Conservation (phyloP, 1,140 invertebrate genomes). For the Globodera rostochiensis region DNA sequence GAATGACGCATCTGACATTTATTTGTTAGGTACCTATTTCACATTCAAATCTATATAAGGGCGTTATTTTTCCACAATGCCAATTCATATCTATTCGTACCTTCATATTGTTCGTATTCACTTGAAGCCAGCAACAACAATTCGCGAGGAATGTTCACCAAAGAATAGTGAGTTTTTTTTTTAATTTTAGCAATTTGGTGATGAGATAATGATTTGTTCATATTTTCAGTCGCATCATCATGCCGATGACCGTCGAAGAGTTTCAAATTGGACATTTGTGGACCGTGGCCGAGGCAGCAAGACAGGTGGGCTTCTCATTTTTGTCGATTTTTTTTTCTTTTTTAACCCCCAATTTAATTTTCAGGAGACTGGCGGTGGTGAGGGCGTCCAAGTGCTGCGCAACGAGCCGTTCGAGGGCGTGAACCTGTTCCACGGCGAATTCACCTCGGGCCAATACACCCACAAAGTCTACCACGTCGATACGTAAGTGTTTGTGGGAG, state of each 20-base stretch:
- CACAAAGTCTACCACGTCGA: constrained; percentile 99
- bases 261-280: constrained; percentile 81
- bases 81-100: no score
- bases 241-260: constrained; percentile 64
- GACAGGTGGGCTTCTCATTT: constrained; percentile 73
- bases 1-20: no score
- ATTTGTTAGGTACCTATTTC: no score
- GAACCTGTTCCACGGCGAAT: constrained; percentile 85
- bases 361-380: constrained; percentile 92
- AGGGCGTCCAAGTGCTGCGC: constrained; percentile 95
- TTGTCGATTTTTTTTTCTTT: not conserved
- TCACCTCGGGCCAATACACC: constrained; percentile 93
- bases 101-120: no score
- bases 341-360: not conserved
- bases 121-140: no score
- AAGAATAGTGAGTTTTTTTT: constrained; percentile 57
- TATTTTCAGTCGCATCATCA: constrained; percentile 62
- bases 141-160: constrained; percentile 56
- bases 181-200: not conserved
- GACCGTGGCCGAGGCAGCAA: constrained; percentile 95
- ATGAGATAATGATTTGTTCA: not conserved
- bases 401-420: constrained; percentile 90
- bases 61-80: no score
- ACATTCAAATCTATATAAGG: no score
- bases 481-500: constrained; percentile 68